Conservation (phyloP, 2,888 invertebrate genomes). For the Phyllotreta striolata region DNA sequence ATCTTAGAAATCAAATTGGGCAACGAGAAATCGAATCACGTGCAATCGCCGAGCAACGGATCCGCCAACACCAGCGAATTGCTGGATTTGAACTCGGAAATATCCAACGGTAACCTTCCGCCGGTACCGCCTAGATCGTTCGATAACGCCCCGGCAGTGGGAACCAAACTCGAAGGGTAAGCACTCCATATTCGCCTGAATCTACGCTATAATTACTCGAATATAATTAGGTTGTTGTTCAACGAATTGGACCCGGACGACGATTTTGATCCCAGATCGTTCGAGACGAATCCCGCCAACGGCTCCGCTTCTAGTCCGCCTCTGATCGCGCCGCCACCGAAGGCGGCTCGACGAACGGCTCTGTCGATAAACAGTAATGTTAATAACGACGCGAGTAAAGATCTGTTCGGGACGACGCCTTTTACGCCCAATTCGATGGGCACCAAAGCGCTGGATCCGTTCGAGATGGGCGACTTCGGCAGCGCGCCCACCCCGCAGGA, state of each 20-base stretch:
- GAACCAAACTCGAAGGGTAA: conserved; percentile 77
- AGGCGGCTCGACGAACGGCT: conserved; percentile 67
- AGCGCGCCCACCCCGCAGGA: conserved; percentile 66
- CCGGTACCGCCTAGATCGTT: conserved; percentile 64
- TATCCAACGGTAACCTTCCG: conserved; percentile 57
- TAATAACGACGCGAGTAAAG: conserved; percentile 59
- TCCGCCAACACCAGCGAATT: conserved; percentile 46
- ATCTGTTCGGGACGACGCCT: conserved; percentile 83
- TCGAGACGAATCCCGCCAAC: conserved; percentile 67
- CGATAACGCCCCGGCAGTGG: conserved; percentile 70
- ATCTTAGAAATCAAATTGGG: conserved; percentile 59
- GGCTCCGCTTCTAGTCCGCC: conserved; percentile 65
- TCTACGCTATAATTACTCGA: not conserved
- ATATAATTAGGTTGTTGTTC: conserved; percentile 64
- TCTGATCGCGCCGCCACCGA: conserved; percentile 87
- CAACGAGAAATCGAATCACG: conserved; percentile 18
- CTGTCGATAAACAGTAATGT: conserved; percentile 40
- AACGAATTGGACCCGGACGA: conserved; percentile 82
- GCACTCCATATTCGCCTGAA: not conserved
- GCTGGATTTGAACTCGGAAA: conserved; percentile 54
- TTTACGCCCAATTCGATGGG: conserved; percentile 64
- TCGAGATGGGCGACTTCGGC: conserved; percentile 82
- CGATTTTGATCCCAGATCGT: conserved; percentile 90
- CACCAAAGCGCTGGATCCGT: conserved; percentile 72
- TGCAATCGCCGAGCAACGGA: conserved; percentile 38